These are phyloP conservation scores for Papilio polytes DNA, from an alignment of 1,140 invertebrate genomes.

Conservation along the genomic window DNA sequence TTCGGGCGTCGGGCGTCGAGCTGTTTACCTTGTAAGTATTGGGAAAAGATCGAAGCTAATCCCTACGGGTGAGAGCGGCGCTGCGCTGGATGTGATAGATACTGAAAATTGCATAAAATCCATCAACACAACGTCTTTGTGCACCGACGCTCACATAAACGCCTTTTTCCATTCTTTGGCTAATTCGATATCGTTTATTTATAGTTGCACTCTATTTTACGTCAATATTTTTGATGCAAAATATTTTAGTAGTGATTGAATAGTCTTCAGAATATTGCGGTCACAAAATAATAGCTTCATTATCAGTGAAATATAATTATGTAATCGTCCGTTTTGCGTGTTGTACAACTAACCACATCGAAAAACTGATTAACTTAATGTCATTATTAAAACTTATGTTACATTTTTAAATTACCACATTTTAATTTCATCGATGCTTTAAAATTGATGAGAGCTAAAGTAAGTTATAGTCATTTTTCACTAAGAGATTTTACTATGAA, in stretches of 20 bases:
- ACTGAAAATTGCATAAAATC: slow-evolving; percentile 84
- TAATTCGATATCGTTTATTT: slow-evolving; percentile 16
- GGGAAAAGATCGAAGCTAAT: slow-evolving; percentile 82
- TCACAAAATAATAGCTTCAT: background rate
- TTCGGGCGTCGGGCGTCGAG: slow-evolving; percentile 59
- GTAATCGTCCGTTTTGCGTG: background rate
- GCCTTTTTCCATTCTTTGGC: slow-evolving; percentile 9
- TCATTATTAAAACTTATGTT: background rate
- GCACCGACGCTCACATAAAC: slow-evolving; percentile 41
- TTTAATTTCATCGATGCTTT: too few relatives aligned
- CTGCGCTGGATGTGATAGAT: slow-evolving; percentile 78
- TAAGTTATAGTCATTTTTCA: too few relatives aligned
- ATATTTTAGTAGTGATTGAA: slow-evolving; percentile 8
- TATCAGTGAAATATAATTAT: background rate
- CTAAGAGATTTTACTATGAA: too few relatives aligned
- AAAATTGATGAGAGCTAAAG: too few relatives aligned
- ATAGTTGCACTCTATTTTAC: background rate
- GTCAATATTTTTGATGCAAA: background rate
- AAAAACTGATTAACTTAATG: background rate
- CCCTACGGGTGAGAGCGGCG: slow-evolving; percentile 66
- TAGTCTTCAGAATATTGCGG: background rate
- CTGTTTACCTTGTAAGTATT: slow-evolving; percentile 80
- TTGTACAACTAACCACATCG: background rate
- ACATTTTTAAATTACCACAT: too few relatives aligned
- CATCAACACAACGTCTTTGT: slow-evolving; percentile 78